A percentile compares a stretch with the other conserved stretches of the same genome.
These are phyloP conservation scores for Autographa pulchrina DNA, from an alignment of 2,888 invertebrate species.

Conservation along the genomic window DNA sequence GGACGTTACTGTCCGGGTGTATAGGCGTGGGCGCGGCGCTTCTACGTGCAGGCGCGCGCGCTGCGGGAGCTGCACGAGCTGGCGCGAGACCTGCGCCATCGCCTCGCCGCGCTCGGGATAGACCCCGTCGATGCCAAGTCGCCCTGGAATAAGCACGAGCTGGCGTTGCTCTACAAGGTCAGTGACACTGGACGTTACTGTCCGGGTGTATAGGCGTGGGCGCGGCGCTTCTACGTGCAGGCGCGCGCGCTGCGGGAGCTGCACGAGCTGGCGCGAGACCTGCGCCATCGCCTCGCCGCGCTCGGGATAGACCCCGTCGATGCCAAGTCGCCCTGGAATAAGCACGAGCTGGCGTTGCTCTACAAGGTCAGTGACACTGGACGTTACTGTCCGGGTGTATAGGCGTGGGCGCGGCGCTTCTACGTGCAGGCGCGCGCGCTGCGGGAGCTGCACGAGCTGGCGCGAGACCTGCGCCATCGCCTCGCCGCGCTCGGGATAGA, in stretches of 20 bases:
- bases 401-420: no score
- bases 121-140: conserved; percentile 79
- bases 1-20: no score
- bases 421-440: conserved; percentile 93
- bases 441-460: conserved; percentile 92
- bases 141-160: conserved; percentile 78
- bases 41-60: conserved; percentile 92
- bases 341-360: conserved; percentile 72
- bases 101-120: conserved; percentile 91
- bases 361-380: conserved; percentile 39
- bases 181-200: not conserved
- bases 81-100: conserved; percentile 91
- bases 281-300: conserved; percentile 90
- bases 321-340: conserved; percentile 77
- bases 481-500: conserved; percentile 90
- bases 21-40: no score
- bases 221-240: conserved; percentile 92
- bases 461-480: conserved; percentile 91
- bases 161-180: conserved; percentile 67
- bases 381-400: no score
- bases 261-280: conserved; percentile 92
- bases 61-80: conserved; percentile 93
- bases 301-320: conserved; percentile 90
- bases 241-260: conserved; percentile 93
- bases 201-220: no score